Evolutionary conservation across 1,140 invertebrate genomes (phyloP).

Genomic region (Rhyzopertha dominica): DNA sequence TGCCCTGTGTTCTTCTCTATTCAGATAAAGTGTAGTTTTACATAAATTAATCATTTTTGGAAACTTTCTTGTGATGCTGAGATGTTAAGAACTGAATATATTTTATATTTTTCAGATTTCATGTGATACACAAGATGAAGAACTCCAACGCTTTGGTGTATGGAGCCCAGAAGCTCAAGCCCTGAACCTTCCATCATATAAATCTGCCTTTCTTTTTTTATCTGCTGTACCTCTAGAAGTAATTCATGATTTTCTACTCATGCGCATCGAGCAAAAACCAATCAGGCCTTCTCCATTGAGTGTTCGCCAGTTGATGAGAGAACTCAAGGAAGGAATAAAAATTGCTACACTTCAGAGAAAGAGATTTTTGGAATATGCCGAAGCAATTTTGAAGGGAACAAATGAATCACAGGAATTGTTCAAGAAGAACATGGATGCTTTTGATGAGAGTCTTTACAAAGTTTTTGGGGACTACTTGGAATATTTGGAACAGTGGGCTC

Average conservation of each 20-base stretch:
- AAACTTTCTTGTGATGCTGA: too few relatives aligned
- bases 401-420: slow-evolving; percentile 45
- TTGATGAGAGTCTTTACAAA: slow-evolving; percentile 69
- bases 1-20: too few relatives aligned
- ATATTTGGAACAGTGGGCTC: slow-evolving; percentile 69
- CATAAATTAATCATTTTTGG: too few relatives aligned
- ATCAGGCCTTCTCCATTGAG: slow-evolving; percentile 79
- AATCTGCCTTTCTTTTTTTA: slow-evolving; percentile 77
- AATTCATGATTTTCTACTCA: slow-evolving; percentile 79
- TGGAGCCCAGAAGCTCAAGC: slow-evolving; percentile 71
- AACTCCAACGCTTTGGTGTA: slow-evolving; percentile 60
- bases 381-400: slow-evolving; percentile 51
- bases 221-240: slow-evolving; percentile 77
- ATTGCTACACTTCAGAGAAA: slow-evolving; percentile 73
- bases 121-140: slow-evolving; percentile 40
- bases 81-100: neutral
- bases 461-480: slow-evolving; percentile 62
- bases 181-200: slow-evolving; percentile 78
- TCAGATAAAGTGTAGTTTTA: too few relatives aligned
- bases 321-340: slow-evolving; percentile 78
- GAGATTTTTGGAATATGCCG: slow-evolving; percentile 65
- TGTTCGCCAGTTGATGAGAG: slow-evolving; percentile 79
- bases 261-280: slow-evolving; percentile 78
- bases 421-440: slow-evolving; percentile 59
- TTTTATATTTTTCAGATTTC: slow-evolving; percentile 9